Evolutionary conservation across 2,797 vertebrate species (phyloP).

Genomic region (Dallia pectoralis): DNA sequence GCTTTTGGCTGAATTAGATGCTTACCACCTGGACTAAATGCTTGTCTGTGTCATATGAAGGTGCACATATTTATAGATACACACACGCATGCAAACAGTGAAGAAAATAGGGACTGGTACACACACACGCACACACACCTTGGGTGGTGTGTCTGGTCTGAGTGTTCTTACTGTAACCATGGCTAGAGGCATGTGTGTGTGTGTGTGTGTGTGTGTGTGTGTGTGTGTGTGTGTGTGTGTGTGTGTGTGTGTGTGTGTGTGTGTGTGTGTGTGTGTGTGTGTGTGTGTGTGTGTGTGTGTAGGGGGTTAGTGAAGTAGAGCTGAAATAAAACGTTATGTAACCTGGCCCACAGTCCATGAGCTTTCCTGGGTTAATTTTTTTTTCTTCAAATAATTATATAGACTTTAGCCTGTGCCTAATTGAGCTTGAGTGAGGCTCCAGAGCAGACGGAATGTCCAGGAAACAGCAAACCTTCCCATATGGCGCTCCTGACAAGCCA

Average conservation of each 20-base stretch:
- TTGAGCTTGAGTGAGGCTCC: not conserved
- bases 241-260: not conserved
- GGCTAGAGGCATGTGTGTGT: constrained; percentile 14
- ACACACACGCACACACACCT: not conserved
- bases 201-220: not conserved
- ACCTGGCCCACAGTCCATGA: constrained; percentile 53
- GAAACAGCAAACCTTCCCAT: not conserved
- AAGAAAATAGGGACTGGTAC: not conserved
- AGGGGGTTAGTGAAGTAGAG: constrained; percentile 36
- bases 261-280: not conserved
- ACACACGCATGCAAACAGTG: not conserved
- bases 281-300: constrained; percentile 1
- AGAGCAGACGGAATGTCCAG: not conserved
- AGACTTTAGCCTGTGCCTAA: not conserved
- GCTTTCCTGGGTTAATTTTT: constrained; percentile 10
- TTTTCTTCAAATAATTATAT: not conserved
- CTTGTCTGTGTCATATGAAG: not conserved
- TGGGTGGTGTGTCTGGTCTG: constrained; percentile 11
- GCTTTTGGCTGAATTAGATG: constrained; percentile 46
- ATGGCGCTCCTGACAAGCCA: not conserved
- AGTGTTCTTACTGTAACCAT: not conserved
- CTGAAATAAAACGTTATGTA: constrained; percentile 55
- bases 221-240: not conserved
- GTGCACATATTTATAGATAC: not conserved
- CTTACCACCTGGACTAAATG: constrained; percentile 39